These are phyloP conservation scores for Liodrosophila aerea DNA, from an alignment of 2,888 invertebrate genomes.

Conservation along the genomic window DNA sequence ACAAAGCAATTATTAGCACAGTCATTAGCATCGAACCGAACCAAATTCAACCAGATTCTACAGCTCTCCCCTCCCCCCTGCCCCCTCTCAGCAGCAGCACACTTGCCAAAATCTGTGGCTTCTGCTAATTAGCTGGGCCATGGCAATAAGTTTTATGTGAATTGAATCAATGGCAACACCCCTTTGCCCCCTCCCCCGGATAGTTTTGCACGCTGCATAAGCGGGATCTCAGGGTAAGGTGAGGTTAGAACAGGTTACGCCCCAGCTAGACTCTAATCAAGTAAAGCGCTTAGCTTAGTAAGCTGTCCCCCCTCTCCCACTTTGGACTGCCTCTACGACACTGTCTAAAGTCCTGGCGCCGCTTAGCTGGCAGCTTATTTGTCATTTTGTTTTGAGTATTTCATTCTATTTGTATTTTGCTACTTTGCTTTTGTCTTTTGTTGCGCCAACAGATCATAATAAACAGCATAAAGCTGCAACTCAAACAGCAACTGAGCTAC, in stretches of 20 bases:
- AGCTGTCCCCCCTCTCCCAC: no score
- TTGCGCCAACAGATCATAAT: slow-evolving; percentile 60
- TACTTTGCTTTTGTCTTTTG: slow-evolving; percentile 57
- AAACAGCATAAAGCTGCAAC: slow-evolving; percentile 35
- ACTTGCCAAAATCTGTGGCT: slow-evolving; percentile 23
- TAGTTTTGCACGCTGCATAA: no score
- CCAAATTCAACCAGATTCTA: background rate
- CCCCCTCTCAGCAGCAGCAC: background rate
- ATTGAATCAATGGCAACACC: slow-evolving; percentile 42
- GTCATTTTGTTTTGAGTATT: slow-evolving; percentile 20
- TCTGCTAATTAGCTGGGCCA: slow-evolving; percentile 50
- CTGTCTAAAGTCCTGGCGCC: no score
- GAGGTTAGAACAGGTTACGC: no score
- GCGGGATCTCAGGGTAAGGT: no score
- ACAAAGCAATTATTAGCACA: slow-evolving; percentile 67
- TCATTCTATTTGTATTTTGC: slow-evolving; percentile 62
- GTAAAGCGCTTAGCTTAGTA: no score
- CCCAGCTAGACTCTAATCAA: no score
- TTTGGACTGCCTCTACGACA: no score
- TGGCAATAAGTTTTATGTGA: slow-evolving; percentile 43
- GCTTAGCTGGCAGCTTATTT: background rate
- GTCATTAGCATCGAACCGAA: slow-evolving; percentile 54
- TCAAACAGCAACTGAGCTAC: slow-evolving; percentile 29
- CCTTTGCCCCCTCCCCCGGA: background rate
- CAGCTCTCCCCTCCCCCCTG: background rate